Conservation (phyloP, 2,797 vertebrate genomes). For the Amazona ochrocephala region DNA sequence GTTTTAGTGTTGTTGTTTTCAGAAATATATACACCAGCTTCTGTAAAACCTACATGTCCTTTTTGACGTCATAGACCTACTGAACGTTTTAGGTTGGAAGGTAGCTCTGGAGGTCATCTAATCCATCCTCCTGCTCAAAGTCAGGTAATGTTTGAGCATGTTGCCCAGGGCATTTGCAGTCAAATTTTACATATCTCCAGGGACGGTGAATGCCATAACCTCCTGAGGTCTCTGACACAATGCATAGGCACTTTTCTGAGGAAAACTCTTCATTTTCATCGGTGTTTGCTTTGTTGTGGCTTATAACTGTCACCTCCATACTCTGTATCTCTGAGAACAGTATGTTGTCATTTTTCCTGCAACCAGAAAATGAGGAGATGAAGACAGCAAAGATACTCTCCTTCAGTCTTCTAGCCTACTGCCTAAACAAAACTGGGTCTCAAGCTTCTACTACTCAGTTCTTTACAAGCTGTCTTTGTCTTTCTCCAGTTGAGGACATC, state of each 20-base stretch:
- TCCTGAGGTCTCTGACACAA: background rate
- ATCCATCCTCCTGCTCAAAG: background rate
- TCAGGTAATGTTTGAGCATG: background rate
- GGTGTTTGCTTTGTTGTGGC: background rate
- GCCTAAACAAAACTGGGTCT: background rate
- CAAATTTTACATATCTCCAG: background rate
- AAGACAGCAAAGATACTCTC: background rate
- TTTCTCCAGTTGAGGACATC: fast-evolving
- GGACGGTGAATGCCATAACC: background rate
- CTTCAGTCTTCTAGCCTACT: background rate
- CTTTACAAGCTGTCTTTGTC: background rate
- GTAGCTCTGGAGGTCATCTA: background rate
- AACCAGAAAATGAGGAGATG: background rate
- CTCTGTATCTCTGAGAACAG: background rate
- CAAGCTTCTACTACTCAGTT: background rate
- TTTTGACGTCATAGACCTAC: background rate
- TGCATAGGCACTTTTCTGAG: background rate
- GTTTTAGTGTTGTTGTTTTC: background rate
- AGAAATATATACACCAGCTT: background rate
- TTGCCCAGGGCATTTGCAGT: background rate
- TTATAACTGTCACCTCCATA: background rate
- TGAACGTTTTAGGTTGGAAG: background rate
- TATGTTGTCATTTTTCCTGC: background rate
- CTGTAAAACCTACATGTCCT: background rate
- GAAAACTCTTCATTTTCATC: background rate